These are phyloP conservation scores for Pachyramphus minor DNA, from an alignment of 2,113 vertebrate genomes.

Conservation along the genomic window DNA sequence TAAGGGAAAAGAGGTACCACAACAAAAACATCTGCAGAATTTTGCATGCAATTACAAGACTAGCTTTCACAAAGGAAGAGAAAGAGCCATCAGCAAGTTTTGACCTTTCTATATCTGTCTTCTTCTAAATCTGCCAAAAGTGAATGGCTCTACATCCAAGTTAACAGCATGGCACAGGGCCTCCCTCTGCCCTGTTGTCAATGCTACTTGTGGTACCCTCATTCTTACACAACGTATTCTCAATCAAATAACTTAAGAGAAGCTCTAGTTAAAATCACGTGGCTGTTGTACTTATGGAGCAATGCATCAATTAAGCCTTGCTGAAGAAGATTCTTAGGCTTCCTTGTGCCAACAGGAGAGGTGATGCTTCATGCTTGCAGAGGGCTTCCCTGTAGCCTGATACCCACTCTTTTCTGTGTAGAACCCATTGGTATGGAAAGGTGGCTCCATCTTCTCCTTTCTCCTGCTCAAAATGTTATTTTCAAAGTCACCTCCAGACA, in stretches of 20 bases:
- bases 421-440: background rate
- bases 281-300: background rate
- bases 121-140: background rate
- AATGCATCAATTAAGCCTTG: background rate
- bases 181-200: background rate
- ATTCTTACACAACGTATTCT: background rate
- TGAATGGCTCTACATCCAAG: background rate
- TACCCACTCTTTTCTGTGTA: background rate
- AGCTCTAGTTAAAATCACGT: background rate
- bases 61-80: background rate
- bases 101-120: background rate
- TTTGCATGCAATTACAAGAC: background rate
- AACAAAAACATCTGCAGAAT: background rate
- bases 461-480: background rate
- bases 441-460: background rate
- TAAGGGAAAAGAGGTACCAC: background rate
- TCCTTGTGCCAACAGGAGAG: background rate
- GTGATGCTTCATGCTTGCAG: background rate
- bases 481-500: background rate
- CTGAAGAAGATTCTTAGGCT: background rate
- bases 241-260: background rate
- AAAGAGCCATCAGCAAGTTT: background rate
- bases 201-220: rapidly evolving
- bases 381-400: background rate
- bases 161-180: background rate